Conservation (phyloP, 2,113 vertebrate species). For the Motacilla alba region DNA sequence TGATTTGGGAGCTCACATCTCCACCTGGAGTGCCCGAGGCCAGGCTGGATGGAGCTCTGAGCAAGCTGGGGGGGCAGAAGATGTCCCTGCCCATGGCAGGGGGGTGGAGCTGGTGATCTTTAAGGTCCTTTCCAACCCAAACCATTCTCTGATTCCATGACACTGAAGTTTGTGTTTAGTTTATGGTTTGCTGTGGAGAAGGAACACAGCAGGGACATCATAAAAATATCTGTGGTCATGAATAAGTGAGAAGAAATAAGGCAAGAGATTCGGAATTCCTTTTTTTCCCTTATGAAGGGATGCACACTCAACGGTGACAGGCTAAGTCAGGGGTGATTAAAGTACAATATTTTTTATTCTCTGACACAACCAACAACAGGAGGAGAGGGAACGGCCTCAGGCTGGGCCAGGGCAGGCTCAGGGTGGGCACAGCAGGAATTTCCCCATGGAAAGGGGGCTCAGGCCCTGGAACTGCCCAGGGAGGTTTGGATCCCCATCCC, state of each 20-base stretch:
- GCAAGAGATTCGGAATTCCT: background rate
- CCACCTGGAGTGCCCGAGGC: background rate
- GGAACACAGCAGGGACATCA: background rate
- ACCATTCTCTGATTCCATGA: background rate
- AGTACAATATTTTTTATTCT: background rate
- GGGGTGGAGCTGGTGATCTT: background rate
- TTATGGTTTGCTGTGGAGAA: background rate
- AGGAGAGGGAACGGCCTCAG: accelerated
- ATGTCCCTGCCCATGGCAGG: background rate
- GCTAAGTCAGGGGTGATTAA: background rate
- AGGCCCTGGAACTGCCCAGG: background rate
- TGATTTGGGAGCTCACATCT: background rate
- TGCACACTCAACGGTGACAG: background rate
- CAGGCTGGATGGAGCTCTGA: background rate
- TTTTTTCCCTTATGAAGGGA: background rate
- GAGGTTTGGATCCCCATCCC: background rate
- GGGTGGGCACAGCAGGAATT: background rate
- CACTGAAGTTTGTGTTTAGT: background rate
- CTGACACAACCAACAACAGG: background rate
- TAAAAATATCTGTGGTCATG: background rate
- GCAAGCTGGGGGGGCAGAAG: background rate
- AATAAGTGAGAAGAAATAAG: background rate
- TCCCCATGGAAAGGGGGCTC: background rate
- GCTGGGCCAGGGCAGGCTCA: background rate
- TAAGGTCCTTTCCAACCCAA: background rate